A percentile compares a stretch with the other conserved stretches of the same genome.
Conservation (phyloP, 2,888 invertebrate genomes). For the Hololepta plana region DNA sequence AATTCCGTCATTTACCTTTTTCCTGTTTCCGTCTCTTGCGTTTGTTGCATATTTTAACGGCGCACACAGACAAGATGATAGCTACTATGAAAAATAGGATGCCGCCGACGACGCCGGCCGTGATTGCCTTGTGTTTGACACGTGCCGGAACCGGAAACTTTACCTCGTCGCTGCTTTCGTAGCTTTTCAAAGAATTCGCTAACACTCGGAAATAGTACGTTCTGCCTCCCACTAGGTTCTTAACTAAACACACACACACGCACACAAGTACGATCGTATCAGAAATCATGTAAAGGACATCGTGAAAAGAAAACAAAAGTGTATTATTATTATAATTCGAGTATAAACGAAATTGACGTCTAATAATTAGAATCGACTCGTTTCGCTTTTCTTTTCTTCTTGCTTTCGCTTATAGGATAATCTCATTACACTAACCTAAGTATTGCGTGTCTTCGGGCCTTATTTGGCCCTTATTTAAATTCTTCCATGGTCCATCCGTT, state of each 20-base stretch:
- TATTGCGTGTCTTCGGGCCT: constrained; percentile 79
- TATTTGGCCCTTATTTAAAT: constrained; percentile 72
- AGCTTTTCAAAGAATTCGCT: constrained; percentile 72
- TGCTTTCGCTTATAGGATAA: constrained; percentile 6
- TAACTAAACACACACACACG: constrained; percentile 38
- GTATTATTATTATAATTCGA: too few species aligned
- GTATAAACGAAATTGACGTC: too few species aligned
- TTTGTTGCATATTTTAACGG: constrained; percentile 96
- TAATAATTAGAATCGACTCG: too few species aligned
- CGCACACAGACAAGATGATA: constrained; percentile 91
- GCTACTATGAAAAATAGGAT: constrained; percentile 95
- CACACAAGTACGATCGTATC: not conserved
- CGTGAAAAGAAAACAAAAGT: not conserved
- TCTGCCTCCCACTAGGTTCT: constrained; percentile 78
- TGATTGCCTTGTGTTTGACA: constrained; percentile 88
- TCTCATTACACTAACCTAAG: constrained; percentile 38
- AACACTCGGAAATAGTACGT: constrained; percentile 85
- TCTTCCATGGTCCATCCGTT: constrained; percentile 79
- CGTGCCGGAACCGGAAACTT: constrained; percentile 79
- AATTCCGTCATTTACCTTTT: constrained; percentile 81
- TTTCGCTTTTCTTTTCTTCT: too few species aligned
- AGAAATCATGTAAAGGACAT: not conserved
- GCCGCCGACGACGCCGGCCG: constrained; percentile 91
- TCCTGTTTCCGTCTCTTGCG: constrained; percentile 92
- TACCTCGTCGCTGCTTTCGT: constrained; percentile 74